Evolutionary conservation across 1,140 invertebrate species (phyloP).

Genomic region (Andrena cerasifolii): DNA sequence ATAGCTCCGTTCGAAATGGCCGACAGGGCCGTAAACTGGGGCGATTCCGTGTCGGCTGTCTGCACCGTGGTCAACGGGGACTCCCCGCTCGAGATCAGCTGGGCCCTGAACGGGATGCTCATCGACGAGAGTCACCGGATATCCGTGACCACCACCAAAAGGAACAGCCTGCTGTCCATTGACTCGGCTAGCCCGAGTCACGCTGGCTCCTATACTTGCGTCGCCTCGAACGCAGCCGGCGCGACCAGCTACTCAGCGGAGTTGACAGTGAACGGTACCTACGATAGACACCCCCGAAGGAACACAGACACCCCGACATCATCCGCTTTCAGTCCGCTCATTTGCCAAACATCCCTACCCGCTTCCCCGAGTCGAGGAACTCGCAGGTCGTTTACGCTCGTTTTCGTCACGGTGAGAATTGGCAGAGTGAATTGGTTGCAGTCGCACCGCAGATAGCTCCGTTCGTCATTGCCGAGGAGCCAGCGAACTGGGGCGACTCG

Average conservation of each 20-base stretch:
- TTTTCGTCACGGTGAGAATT: background rate
- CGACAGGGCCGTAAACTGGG: slow-evolving; percentile 81
- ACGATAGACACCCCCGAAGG: slow-evolving; percentile 11
- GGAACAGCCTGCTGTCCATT: slow-evolving; percentile 83
- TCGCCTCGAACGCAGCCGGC: slow-evolving; percentile 90
- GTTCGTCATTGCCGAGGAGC: slow-evolving; percentile 81
- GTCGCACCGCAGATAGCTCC: slow-evolving; percentile 82
- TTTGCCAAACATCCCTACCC: background rate
- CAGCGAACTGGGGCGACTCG: slow-evolving; percentile 82
- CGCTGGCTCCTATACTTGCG: slow-evolving; percentile 87
- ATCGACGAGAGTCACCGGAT: slow-evolving; percentile 70
- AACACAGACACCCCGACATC: slow-evolving; percentile 4
- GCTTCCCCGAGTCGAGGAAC: background rate
- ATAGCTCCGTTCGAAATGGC: slow-evolving; percentile 82
- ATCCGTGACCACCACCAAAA: slow-evolving; percentile 79
- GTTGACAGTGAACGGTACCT: slow-evolving; percentile 88
- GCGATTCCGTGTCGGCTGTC: slow-evolving; percentile 81
- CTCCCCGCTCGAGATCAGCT: slow-evolving; percentile 85
- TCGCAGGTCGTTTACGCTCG: background rate
- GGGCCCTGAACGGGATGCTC: slow-evolving; percentile 83
- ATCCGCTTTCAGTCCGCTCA: background rate
- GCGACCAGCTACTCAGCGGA: slow-evolving; percentile 85
- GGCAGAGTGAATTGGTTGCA: slow-evolving; percentile 63
- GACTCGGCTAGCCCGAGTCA: slow-evolving; percentile 84
- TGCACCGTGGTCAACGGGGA: slow-evolving; percentile 86